A percentile compares a stretch with the other conserved stretches of the same genome.
These are phyloP conservation scores for Chionodraco myersi DNA, from an alignment of 2,113 vertebrate genomes.

Conservation along the genomic window DNA sequence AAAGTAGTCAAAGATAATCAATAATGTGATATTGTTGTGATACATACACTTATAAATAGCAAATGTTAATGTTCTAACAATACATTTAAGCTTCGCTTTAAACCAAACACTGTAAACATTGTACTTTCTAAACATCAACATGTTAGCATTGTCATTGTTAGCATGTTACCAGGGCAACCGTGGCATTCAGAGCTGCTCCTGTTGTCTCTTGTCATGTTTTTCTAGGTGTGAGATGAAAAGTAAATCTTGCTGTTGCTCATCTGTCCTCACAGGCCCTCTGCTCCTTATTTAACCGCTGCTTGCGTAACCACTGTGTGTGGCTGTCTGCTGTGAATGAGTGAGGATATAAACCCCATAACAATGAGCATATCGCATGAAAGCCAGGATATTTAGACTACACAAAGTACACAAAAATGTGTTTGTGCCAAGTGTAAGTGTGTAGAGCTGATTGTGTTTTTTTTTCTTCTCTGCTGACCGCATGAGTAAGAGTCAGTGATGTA, in stretches of 20 bases:
- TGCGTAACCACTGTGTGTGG: neutral
- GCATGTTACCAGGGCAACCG: neutral
- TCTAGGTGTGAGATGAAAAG: neutral
- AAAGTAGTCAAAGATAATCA: too few relatives aligned
- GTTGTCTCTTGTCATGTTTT: neutral
- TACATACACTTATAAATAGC: neutral
- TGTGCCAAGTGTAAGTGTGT: slow-evolving; percentile 7
- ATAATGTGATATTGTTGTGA: too few relatives aligned
- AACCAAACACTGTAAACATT: neutral
- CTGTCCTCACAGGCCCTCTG: neutral
- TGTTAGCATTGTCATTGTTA: slow-evolving; percentile 1
- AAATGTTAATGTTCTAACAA: neutral
- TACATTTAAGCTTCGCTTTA: neutral
- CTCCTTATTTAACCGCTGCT: neutral
- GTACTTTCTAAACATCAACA: neutral
- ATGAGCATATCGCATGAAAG: slow-evolving; percentile 4
- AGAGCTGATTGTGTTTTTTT: neutral
- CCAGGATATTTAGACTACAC: slow-evolving; percentile 6
- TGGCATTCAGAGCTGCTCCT: neutral
- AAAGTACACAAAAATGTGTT: neutral
- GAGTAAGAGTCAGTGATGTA: slow-evolving; percentile 34
- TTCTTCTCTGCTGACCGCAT: neutral
- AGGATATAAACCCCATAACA: neutral
- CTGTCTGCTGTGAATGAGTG: neutral
- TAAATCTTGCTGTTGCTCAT: neutral